phyloP scores from a whole-genome alignment of 2,888 invertebrate species.

The Seira sanloemensis region DNA sequence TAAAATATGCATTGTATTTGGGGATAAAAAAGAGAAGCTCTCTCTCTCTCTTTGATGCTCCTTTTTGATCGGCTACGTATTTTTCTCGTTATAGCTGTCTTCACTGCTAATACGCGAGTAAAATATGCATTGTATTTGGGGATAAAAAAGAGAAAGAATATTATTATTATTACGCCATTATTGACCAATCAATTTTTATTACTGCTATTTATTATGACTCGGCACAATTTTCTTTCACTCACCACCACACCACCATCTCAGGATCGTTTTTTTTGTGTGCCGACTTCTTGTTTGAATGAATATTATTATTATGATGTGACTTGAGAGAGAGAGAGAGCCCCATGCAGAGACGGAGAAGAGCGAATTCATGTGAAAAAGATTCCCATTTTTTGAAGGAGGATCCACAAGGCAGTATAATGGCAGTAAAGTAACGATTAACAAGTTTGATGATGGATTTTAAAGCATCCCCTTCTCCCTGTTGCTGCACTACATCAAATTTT shows the following conservation, averaged over 20 bases:
- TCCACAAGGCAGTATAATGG: not conserved
- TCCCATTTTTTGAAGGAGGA: not conserved
- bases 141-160: slow-evolving; percentile 22
- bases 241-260: slow-evolving; percentile 1
- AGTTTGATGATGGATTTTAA: slow-evolving; percentile 11
- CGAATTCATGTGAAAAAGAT: slow-evolving; percentile 24
- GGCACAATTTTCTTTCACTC: slow-evolving; percentile 55
- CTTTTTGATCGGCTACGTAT: not conserved
- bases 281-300: not conserved
- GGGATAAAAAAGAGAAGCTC: not conserved
- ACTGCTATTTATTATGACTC: slow-evolving; percentile 60
- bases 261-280: too few species aligned
- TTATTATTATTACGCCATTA: slow-evolving; percentile 63
- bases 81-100: slow-evolving; percentile 11
- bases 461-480: not conserved
- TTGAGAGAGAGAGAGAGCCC: slow-evolving; percentile 16
- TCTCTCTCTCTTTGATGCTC: too few species aligned
- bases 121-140: not conserved
- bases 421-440: slow-evolving; percentile 14
- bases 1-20: not conserved
- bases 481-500: not conserved
- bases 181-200: slow-evolving; percentile 64
- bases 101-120: slow-evolving; percentile 15
- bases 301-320: slow-evolving; percentile 6
- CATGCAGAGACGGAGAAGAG: slow-evolving; percentile 31